phyloP scores from a whole-genome alignment of 2,797 vertebrate species.

The Sebastes matsubarae region DNA sequence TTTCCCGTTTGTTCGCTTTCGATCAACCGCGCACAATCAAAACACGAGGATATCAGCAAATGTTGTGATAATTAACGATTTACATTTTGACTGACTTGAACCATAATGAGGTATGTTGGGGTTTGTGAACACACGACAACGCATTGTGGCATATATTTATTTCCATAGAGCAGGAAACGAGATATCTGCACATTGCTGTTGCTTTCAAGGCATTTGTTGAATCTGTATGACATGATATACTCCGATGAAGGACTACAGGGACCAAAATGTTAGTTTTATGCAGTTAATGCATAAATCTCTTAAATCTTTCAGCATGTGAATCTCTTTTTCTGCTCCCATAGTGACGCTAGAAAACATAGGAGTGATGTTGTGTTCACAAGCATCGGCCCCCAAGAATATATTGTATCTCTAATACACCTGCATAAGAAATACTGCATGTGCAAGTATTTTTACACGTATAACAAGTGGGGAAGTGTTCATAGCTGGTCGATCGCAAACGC shows the following conservation, averaged over 20 bases:
- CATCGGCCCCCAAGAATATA: neutral
- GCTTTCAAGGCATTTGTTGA: neutral
- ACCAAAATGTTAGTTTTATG: neutral
- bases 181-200: neutral
- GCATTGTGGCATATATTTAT: neutral
- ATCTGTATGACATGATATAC: neutral
- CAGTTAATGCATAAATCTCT: conserved; percentile 4
- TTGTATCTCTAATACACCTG: neutral
- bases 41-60: conserved; percentile 26
- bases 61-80: conserved; percentile 18
- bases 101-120: neutral
- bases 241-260: neutral
- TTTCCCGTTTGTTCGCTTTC: conserved; percentile 46
- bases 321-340: neutral
- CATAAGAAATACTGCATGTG: neutral
- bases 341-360: neutral
- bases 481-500: neutral
- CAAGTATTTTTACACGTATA: neutral
- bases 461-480: neutral
- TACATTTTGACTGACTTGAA: conserved; percentile 22
- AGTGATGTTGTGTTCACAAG: neutral
- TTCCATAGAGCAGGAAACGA: neutral
- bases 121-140: neutral
- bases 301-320: neutral
- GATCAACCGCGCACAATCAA: conserved; percentile 41